phyloP scores from a whole-genome alignment of 2,888 invertebrate genomes.

The Leucophenga maculata region DNA sequence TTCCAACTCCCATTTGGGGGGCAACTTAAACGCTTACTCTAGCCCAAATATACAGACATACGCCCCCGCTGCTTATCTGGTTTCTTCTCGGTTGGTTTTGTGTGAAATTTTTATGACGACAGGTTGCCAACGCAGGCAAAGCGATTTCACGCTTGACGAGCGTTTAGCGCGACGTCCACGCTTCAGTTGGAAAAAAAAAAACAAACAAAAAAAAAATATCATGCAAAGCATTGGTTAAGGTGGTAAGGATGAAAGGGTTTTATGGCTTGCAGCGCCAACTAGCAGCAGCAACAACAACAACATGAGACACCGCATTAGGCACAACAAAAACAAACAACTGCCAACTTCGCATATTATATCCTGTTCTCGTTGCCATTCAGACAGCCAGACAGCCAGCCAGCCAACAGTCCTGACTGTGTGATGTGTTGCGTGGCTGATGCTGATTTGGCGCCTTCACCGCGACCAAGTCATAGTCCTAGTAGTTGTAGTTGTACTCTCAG shows the following conservation, averaged over 20 bases:
- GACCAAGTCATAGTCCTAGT: not conserved
- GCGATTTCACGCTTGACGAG: slow-evolving; percentile 59
- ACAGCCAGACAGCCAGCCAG: too few species aligned
- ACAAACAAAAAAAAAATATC: slow-evolving; percentile 5
- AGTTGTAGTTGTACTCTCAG: not conserved
- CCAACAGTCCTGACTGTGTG: not conserved
- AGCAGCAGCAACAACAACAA: not conserved
- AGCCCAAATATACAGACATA: slow-evolving; percentile 33
- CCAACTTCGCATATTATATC: too few species aligned
- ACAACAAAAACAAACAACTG: not conserved
- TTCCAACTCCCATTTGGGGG: too few species aligned
- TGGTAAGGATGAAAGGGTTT: slow-evolving; percentile 19
- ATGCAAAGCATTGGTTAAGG: too few species aligned
- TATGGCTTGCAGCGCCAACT: slow-evolving; percentile 9
- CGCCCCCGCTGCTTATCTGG: slow-evolving; percentile 29
- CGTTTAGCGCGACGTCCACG: slow-evolving; percentile 29
- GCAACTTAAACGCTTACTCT: not conserved
- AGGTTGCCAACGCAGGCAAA: slow-evolving; percentile 54
- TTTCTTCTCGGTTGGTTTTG: slow-evolving; percentile 30
- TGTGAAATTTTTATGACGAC: slow-evolving; percentile 60
- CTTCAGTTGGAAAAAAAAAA: slow-evolving; percentile 1
- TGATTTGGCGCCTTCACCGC: not conserved
- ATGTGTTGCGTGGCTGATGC: not conserved
- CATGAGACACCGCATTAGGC: not conserved
- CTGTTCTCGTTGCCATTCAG: too few species aligned